A percentile compares a stretch with the other conserved stretches of the same genome.
phyloP scores from a whole-genome alignment of 2,888 invertebrate genomes.

The Tortrix viridana region DNA sequence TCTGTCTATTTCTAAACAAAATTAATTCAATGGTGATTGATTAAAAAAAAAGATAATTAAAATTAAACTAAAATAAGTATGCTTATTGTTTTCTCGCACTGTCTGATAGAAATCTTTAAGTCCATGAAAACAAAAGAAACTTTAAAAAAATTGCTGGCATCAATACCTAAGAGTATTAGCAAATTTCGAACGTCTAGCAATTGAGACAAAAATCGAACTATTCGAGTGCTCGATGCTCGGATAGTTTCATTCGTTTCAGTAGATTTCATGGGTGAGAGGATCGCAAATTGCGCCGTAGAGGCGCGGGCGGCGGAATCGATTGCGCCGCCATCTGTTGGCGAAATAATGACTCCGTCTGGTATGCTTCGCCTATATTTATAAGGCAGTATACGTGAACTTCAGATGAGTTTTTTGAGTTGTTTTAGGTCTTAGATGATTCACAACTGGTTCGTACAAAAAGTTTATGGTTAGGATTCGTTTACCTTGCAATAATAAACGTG shows the following conservation, averaged over 20 bases:
- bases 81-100: no score
- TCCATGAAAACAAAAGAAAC: background rate
- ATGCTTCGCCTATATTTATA: conserved; percentile 62
- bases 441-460: no score
- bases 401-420: background rate
- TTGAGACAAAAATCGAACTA: conserved; percentile 57
- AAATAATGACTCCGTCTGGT: conserved; percentile 80
- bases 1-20: no score
- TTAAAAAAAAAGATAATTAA: no score
- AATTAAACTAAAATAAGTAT: no score
- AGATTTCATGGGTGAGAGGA: conserved; percentile 76
- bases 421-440: no score
- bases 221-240: conserved; percentile 66
- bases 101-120: no score
- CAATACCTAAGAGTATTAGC: conserved; percentile 26
- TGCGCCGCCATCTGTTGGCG: conserved; percentile 82
- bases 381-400: conserved; percentile 26
- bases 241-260: conserved; percentile 83
- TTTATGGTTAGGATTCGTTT: no score
- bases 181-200: conserved; percentile 40
- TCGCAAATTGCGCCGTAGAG: conserved; percentile 78
- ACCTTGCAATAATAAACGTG: no score
- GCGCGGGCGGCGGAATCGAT: conserved; percentile 74
- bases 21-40: no score
- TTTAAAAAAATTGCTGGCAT: background rate